These are phyloP conservation scores for Gobiocypris rarus DNA, from an alignment of 2,113 vertebrate species.

Conservation along the genomic window DNA sequence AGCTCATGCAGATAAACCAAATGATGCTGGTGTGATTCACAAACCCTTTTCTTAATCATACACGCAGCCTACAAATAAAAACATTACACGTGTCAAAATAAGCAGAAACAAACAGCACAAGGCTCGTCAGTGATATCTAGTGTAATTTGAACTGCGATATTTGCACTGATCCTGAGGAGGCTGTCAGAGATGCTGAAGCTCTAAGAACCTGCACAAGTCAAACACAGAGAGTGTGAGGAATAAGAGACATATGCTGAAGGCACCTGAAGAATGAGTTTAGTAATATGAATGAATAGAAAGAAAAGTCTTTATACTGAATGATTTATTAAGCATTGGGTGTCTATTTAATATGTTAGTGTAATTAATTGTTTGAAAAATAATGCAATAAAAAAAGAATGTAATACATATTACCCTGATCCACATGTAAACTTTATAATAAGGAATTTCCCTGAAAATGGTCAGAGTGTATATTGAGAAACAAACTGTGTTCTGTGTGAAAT, in stretches of 20 bases:
- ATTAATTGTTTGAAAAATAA: not conserved
- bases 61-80: constrained; percentile 66
- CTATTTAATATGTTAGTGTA: not conserved
- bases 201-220: constrained; percentile 55
- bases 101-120: constrained; percentile 59
- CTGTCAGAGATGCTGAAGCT: constrained; percentile 62
- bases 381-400: not conserved
- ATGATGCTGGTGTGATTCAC: constrained; percentile 66
- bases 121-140: constrained; percentile 52
- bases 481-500: no score
- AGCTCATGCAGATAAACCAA: constrained; percentile 60
- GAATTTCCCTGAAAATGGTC: no score
- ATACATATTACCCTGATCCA: not conserved
- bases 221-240: constrained; percentile 49
- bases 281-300: constrained; percentile 49
- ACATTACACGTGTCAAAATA: constrained; percentile 59
- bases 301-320: constrained; percentile 17
- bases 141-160: constrained; percentile 64
- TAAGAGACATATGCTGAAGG: not conserved
- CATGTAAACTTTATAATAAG: no score
- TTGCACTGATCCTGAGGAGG: constrained; percentile 64
- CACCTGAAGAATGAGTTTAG: constrained; percentile 36
- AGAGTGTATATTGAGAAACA: no score
- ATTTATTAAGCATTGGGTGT: not conserved
- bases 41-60: constrained; percentile 64